phyloP scores from a whole-genome alignment of 1,140 invertebrate genomes.

The Drosophila sulfurigaster region DNA sequence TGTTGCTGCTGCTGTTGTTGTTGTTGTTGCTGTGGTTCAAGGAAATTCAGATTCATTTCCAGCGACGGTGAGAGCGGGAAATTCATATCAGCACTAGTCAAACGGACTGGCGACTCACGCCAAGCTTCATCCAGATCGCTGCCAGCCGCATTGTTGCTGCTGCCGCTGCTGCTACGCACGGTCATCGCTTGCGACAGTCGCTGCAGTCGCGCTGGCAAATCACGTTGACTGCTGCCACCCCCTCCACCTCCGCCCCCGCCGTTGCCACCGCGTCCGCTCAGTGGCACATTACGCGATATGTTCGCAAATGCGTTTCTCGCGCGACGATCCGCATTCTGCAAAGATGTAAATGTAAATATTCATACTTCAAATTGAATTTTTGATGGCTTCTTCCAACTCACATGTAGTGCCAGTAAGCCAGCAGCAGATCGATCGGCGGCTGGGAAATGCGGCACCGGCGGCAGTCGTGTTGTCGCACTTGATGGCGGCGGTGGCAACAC shows the following conservation, averaged over 20 bases:
- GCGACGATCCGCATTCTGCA: slow-evolving; percentile 1
- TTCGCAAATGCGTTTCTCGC: slow-evolving; percentile 17
- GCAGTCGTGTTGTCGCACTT: slow-evolving; percentile 30
- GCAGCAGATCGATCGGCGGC: slow-evolving; percentile 44
- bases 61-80: slow-evolving; percentile 44
- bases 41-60: slow-evolving; percentile 46
- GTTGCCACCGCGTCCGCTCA: slow-evolving; percentile 22
- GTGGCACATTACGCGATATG: slow-evolving; percentile 39
- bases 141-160: not conserved
- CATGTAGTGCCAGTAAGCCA: not conserved
- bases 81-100: slow-evolving; percentile 12
- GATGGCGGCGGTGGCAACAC: slow-evolving; percentile 4
- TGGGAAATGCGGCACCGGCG: slow-evolving; percentile 55
- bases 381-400: not conserved
- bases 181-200: slow-evolving; percentile 38
- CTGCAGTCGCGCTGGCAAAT: slow-evolving; percentile 53
- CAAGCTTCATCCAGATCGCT: not conserved
- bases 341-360: too few relatives aligned
- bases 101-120: slow-evolving; percentile 6
- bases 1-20: not conserved
- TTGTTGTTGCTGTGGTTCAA: slow-evolving; percentile 28
- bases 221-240: slow-evolving; percentile 24
- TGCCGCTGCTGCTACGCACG: slow-evolving; percentile 5
- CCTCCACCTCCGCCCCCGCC: too few relatives aligned
- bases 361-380: too few relatives aligned